Evolutionary conservation across 2,797 vertebrate species (phyloP), one percentile per base, ranked within the genome.

Genomic region (Denticeps clupeoides): DNA sequence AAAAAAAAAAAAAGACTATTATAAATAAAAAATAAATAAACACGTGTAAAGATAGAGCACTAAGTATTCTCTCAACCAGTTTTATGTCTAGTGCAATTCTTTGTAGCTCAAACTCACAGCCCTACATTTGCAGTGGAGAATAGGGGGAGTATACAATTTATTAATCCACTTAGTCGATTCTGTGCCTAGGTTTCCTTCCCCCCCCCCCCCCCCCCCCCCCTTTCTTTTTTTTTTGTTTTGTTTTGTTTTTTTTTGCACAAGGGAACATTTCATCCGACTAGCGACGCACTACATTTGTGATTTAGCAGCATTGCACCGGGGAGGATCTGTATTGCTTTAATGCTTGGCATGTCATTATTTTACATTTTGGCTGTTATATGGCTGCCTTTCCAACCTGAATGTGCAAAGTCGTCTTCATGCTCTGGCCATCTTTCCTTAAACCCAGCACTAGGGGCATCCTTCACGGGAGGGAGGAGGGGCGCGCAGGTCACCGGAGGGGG

Each of bases 291-390:
- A 86, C 82, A 77, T 83, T 86, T 77, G 79, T 79, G 82, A 80
- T 76, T 64, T 67, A 71, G 78, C 75, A 74, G 78, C 74, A 75
- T 82, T 79, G 81, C 80, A 60, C 80, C 67, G 78, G 80, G 79
- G 82, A 76, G 79, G 81, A 84, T 77, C 71, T 77, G 74, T 85
- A 78, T 83, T 81, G 88, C 89, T 90, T 91, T 82, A 77, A 82
- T 77, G 87, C 91, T 93, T 86, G 84, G 87, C 88, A 86, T 88
- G 87, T 85, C 86, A 82, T 91, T 86, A 82, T 85, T 90, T 87
- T 80, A 82, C 85, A 84, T 84, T 83, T 75, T 84, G 82, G 72
- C 77, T 82, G 81, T n/a, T 59, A 70, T 74, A 82, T 78, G 79
- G 84, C 72, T 79, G 72, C 87, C 87, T 83, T 84, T 86, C 79